Conservation (phyloP, 92 coral and sea anemone species). For the Ricordea florida region DNA sequence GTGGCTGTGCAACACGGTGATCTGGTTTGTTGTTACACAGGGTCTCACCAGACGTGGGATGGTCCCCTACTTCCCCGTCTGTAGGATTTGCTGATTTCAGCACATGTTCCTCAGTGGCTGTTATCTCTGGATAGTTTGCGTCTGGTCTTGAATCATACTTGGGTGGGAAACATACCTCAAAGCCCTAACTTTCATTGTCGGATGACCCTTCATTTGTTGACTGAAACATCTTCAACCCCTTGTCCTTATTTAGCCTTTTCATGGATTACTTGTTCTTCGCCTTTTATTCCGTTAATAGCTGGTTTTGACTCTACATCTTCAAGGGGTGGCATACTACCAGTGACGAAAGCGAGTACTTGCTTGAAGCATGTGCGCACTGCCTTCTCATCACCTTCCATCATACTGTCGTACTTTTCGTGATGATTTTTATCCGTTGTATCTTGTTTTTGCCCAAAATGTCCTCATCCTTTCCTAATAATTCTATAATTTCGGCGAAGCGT, state of each 20-base stretch:
- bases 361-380: conserved; percentile 2
- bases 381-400: conserved; percentile 27
- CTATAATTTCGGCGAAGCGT: conserved; percentile 18
- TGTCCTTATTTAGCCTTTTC: conserved; percentile 6
- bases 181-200: too few relatives aligned
- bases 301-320: neutral
- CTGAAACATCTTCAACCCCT: neutral
- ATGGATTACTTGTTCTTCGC: neutral
- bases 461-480: neutral
- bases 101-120: too few relatives aligned
- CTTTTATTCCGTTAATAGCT: neutral
- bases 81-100: too few relatives aligned
- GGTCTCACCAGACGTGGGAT: too few relatives aligned
- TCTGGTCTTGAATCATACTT: too few relatives aligned
- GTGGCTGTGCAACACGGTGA: too few relatives aligned
- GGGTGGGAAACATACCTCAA: too few relatives aligned
- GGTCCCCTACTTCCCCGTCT: too few relatives aligned
- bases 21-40: too few relatives aligned
- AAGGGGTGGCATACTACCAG: conserved; percentile 20
- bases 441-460: conserved; percentile 7
- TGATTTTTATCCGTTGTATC: conserved; percentile 7
- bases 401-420: neutral
- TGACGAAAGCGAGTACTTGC: neutral
- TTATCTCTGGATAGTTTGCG: too few relatives aligned
- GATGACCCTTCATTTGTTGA: neutral